Base-by-base conservation (phyloP, 2,797 vertebrate genomes). In the Babyrousa celebensis region DNA sequence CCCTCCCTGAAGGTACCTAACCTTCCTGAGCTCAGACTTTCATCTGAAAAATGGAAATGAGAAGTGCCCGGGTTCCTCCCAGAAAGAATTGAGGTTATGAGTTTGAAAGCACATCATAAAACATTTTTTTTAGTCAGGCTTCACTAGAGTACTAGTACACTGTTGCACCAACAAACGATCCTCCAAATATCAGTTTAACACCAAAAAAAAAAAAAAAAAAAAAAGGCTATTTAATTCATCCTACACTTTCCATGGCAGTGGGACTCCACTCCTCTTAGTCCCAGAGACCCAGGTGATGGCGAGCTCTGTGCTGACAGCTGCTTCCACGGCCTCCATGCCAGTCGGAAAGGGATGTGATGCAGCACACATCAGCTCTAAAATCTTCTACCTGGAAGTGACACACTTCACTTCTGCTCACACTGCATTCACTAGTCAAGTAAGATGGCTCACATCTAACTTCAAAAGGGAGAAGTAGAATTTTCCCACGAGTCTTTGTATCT, bases 71-170 rank as follows among this genome's bases (percentile, higher is more conserved):
- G n/a, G 32, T 78, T 36, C 21, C 43, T 82, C 78, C 63, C 68
- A 94, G 62, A 95, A 87, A 65, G 68, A 91, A 93, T 43, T 77
- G 23, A 72, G 20, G 48, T 23, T 58, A 29, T 70, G 20, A 58
- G 21, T 63, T 10, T 86, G 77, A 80, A 95, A 60, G 15, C 3
- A 70, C 63, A 11, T 86, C 20, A 40, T 7, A n/a, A 14, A 85
- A 27, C 25, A 12, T 75, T 62, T 43, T 54, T 54, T 92, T 65
- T 23, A n/a, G 27, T 78, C 75, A 94, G 71, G 29, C 56, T 83
- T 52, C 52, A 25, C 25, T 62, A 62, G 25, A n/a, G 25, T 43
- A 60, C 43, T 48, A 48, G 43, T 48, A 48, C 6, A 48, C 43
- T 54, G 36, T n/a, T 70, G 2, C 6, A 29, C 14, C 65, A 75